Percentiles rank a stretch among this genome's conserved stretches.
Evolutionary conservation across 2,888 invertebrate species (phyloP).

Genomic region (Kuschelorhynchus macadamiae): DNA sequence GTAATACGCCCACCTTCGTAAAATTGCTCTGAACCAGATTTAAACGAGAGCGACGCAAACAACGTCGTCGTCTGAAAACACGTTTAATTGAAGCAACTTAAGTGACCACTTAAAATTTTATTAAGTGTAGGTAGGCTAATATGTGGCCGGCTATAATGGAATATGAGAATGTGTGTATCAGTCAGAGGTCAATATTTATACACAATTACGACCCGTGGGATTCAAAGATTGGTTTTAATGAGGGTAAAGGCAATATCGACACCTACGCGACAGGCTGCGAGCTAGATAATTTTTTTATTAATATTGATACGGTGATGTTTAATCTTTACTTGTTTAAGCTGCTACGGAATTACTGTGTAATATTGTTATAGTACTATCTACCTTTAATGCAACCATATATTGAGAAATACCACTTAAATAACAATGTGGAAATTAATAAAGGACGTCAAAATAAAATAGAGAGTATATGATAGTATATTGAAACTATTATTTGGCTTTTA

Average conservation of each 20-base stretch:
- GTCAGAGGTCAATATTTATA: slow-evolving; percentile 67
- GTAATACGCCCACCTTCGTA: neutral
- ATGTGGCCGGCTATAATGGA: slow-evolving; percentile 55
- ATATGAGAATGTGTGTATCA: slow-evolving; percentile 58
- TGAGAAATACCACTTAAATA: too few relatives aligned
- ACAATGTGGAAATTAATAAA: too few relatives aligned
- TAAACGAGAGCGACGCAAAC: slow-evolving; percentile 29
- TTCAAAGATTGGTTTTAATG: slow-evolving; percentile 40
- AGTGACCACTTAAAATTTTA: slow-evolving; percentile 55
- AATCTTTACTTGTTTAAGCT: too few relatives aligned
- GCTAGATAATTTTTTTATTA: too few relatives aligned
- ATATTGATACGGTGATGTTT: too few relatives aligned
- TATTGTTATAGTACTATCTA: too few relatives aligned
- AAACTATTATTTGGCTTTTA: too few relatives aligned
- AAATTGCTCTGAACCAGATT: slow-evolving; percentile 32
- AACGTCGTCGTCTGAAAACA: slow-evolving; percentile 29
- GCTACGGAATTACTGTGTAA: too few relatives aligned
- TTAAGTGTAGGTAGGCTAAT: slow-evolving; percentile 61
- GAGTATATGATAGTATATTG: too few relatives aligned
- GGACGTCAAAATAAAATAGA: too few relatives aligned
- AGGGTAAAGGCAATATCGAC: slow-evolving; percentile 29
- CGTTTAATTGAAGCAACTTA: slow-evolving; percentile 43
- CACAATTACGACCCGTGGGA: slow-evolving; percentile 61
- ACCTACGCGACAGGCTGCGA: slow-evolving; percentile 26
- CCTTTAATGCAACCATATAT: too few relatives aligned